Percentiles rank a stretch among this genome's conserved stretches.
These are phyloP conservation scores for Tenebrosternarchus preto DNA, from an alignment of 2,113 vertebrate genomes.

Conservation along the genomic window DNA sequence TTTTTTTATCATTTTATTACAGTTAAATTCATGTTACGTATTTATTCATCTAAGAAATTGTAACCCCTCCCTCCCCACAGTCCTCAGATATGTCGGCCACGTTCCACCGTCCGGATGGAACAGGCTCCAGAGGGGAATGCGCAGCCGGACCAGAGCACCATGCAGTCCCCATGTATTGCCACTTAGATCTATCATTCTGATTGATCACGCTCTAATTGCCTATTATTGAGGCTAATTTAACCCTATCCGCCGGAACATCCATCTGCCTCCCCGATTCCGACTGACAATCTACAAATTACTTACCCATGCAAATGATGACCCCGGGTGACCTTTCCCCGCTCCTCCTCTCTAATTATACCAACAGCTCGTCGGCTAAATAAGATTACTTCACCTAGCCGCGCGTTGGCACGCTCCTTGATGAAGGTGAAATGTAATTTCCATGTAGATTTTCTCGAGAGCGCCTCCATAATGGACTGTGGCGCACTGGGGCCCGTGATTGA, in stretches of 20 bases:
- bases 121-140: slow-evolving; percentile 64
- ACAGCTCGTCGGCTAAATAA: slow-evolving; percentile 95
- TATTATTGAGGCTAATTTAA: slow-evolving; percentile 99
- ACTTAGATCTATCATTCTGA: slow-evolving; percentile 99
- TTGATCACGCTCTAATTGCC: slow-evolving; percentile 96
- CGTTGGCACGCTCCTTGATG: slow-evolving; percentile 89
- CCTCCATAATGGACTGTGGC: slow-evolving; percentile 88
- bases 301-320: slow-evolving; percentile 97
- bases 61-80: slow-evolving; percentile 16
- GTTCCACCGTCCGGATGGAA: slow-evolving; percentile 61
- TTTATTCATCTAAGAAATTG: too few species aligned
- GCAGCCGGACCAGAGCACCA: slow-evolving; percentile 46
- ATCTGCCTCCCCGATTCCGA: slow-evolving; percentile 90
- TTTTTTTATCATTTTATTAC: too few species aligned
- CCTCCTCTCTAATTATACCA: slow-evolving; percentile 96
- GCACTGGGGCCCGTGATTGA: slow-evolving; percentile 79
- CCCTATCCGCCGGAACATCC: slow-evolving; percentile 89
- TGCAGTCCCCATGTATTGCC: slow-evolving; percentile 88
- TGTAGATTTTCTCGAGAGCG: slow-evolving; percentile 86
- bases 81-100: slow-evolving; percentile 51
- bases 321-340: slow-evolving; percentile 88
- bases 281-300: slow-evolving; percentile 98
- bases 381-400: slow-evolving; percentile 87
- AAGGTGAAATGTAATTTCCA: slow-evolving; percentile 99
- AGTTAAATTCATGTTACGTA: too few species aligned